Conservation (phyloP, 1,140 invertebrate species). For the Drosophila ambigua region DNA sequence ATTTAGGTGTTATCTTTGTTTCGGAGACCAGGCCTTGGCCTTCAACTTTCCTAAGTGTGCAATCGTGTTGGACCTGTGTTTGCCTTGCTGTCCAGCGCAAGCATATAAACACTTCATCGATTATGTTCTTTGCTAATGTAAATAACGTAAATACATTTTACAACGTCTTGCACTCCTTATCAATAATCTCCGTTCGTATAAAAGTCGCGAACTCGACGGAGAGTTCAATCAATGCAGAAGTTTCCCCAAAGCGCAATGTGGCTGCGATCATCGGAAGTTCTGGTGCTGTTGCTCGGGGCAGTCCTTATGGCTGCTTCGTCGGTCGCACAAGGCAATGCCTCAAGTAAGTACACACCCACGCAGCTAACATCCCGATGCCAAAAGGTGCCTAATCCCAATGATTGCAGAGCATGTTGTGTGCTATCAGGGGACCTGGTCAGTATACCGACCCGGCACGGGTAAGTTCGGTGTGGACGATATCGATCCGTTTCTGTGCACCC, state of each 20-base stretch:
- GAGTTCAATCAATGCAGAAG: conserved; percentile 11
- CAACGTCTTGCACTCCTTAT: conserved; percentile 46
- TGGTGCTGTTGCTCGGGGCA: conserved; percentile 9
- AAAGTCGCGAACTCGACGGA: conserved; percentile 13
- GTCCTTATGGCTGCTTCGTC: conserved; percentile 24
- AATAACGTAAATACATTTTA: conserved; percentile 44
- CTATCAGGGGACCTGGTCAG: conserved; percentile 90
- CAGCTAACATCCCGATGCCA: not conserved
- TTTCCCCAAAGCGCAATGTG: conserved; percentile 32
- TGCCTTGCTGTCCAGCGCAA: conserved; percentile 51
- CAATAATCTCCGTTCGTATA: conserved; percentile 47
- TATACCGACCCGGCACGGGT: conserved; percentile 87
- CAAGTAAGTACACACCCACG: conserved; percentile 39
- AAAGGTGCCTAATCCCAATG: conserved; percentile 17
- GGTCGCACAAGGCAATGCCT: not conserved
- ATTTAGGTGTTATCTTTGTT: conserved; percentile 28
- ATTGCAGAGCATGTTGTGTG: conserved; percentile 86
- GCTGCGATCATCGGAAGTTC: not conserved
- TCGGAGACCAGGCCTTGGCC: conserved; percentile 36
- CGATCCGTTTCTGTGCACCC: conserved; percentile 89
- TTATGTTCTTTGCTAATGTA: conserved; percentile 35
- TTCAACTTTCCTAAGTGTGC: conserved; percentile 35
- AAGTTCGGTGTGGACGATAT: conserved; percentile 88
- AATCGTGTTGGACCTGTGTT: conserved; percentile 47
- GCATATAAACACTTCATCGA: conserved; percentile 55